phyloP scores from a whole-genome alignment of 2,888 invertebrate species.

The Caenorhabditis sp. region DNA sequence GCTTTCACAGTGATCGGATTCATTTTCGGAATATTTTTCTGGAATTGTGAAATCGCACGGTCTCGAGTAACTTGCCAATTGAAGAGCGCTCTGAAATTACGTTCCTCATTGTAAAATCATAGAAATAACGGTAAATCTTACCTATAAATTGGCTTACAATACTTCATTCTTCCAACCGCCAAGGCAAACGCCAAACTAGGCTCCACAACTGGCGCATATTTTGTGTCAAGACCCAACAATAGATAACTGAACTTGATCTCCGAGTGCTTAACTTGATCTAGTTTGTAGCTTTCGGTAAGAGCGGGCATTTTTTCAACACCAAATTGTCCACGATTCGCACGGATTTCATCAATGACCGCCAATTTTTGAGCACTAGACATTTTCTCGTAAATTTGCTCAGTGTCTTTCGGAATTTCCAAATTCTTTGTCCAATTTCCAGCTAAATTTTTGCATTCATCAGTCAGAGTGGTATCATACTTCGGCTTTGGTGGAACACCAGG shows the following conservation, averaged over 20 bases:
- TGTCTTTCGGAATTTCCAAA: slow-evolving; percentile 12
- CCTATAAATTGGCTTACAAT: slow-evolving; percentile 85
- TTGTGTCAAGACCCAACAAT: slow-evolving; percentile 80
- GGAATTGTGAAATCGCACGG: slow-evolving; percentile 59
- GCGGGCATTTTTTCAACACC: slow-evolving; percentile 26
- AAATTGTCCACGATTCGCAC: slow-evolving; percentile 27
- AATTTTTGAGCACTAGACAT: slow-evolving; percentile 41
- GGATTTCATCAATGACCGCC: slow-evolving; percentile 43
- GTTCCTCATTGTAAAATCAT: background rate
- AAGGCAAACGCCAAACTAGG: slow-evolving; percentile 82
- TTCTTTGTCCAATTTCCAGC: slow-evolving; percentile 38
- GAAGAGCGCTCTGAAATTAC: slow-evolving; percentile 57
- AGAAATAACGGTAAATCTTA: slow-evolving; percentile 47
- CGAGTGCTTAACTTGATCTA: slow-evolving; percentile 43
- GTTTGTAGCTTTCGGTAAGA: slow-evolving; percentile 39
- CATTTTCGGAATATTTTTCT: slow-evolving; percentile 57
- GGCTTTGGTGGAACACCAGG: slow-evolving; percentile 91
- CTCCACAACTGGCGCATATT: slow-evolving; percentile 78
- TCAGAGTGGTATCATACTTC: slow-evolving; percentile 71
- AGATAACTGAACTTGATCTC: slow-evolving; percentile 77
- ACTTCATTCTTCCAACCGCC: slow-evolving; percentile 88
- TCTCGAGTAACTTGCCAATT: slow-evolving; percentile 54
- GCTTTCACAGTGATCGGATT: slow-evolving; percentile 66
- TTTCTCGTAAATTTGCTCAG: slow-evolving; percentile 11
- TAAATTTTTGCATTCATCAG: slow-evolving; percentile 41